These are phyloP conservation scores for Andricus quercusramuli DNA, from an alignment of 2,888 invertebrate species.

Conservation along the genomic window DNA sequence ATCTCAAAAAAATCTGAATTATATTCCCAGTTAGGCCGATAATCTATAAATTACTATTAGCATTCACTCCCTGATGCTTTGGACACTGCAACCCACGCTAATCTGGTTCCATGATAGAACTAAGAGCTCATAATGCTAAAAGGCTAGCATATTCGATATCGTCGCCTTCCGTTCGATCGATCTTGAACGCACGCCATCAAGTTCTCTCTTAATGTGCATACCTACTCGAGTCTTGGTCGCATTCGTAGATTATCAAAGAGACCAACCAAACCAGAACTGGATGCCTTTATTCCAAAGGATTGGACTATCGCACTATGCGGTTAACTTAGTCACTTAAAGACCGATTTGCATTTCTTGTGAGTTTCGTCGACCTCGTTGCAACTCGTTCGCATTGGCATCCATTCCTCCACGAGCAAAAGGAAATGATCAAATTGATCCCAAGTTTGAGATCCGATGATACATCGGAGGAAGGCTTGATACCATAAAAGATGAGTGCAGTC, in stretches of 20 bases:
- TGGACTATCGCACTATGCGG: conserved; percentile 11
- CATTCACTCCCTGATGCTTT: neutral
- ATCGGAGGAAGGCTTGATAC: conserved; percentile 1
- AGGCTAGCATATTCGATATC: conserved; percentile 56
- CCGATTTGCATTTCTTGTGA: conserved; percentile 32
- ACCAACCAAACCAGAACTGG: conserved; percentile 11
- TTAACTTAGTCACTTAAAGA: conserved; percentile 14
- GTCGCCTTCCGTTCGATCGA: conserved; percentile 61
- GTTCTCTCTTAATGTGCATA: conserved; percentile 43
- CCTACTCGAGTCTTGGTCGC: conserved; percentile 42
- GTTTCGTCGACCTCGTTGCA: conserved; percentile 11
- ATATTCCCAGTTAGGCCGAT: neutral
- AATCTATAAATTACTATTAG: neutral
- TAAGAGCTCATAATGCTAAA: conserved; percentile 54
- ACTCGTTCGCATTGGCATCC: conserved; percentile 14
- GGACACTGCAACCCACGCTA: conserved; percentile 38
- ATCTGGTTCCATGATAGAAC: conserved; percentile 50
- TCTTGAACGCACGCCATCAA: conserved; percentile 51
- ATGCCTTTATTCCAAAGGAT: conserved; percentile 36
- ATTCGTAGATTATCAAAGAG: conserved; percentile 1
- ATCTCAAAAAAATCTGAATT: no score
- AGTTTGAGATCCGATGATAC: conserved; percentile 23
- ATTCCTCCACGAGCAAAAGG: conserved; percentile 11
- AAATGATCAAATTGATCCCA: conserved; percentile 23
- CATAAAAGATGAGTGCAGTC: conserved; percentile 12